These are phyloP conservation scores for Nemurella pictetii DNA, from an alignment of 2,888 invertebrate genomes.

Conservation along the genomic window DNA sequence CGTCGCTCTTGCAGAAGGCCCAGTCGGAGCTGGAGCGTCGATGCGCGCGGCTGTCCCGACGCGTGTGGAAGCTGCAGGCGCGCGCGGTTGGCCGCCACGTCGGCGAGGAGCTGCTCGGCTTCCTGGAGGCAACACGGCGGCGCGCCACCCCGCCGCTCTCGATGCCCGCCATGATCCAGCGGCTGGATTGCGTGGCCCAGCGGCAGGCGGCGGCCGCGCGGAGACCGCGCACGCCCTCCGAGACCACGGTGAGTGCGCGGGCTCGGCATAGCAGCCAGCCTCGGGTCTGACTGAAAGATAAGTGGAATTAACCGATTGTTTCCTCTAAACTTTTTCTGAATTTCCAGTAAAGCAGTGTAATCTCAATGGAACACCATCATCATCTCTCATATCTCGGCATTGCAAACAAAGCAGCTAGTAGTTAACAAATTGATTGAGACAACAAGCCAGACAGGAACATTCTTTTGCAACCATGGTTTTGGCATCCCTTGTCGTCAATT, in stretches of 20 bases:
- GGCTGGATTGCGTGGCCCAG: slow-evolving; percentile 56
- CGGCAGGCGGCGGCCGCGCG: slow-evolving; percentile 49
- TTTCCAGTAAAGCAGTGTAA: too few relatives aligned
- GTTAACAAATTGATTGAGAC: too few relatives aligned
- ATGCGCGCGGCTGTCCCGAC: slow-evolving; percentile 70
- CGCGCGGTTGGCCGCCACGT: slow-evolving; percentile 75
- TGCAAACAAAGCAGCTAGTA: too few relatives aligned
- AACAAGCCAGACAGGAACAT: too few relatives aligned
- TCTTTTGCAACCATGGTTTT: too few relatives aligned
- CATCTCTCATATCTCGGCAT: too few relatives aligned
- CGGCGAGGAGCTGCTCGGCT: slow-evolving; percentile 76
- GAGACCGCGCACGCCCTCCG: not conserved
- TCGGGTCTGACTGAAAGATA: not conserved
- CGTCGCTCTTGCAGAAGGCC: slow-evolving; percentile 51
- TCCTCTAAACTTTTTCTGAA: too few relatives aligned
- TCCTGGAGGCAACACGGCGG: slow-evolving; percentile 60
- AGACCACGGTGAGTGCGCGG: slow-evolving; percentile 52
- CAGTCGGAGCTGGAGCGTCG: slow-evolving; percentile 69
- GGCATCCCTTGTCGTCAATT: too few relatives aligned
- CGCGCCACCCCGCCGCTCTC: slow-evolving; percentile 54
- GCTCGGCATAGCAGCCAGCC: not conserved
- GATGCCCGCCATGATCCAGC: slow-evolving; percentile 61
- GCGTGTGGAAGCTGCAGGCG: slow-evolving; percentile 76
- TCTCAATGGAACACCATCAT: too few relatives aligned
- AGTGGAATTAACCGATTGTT: too few relatives aligned